Evolutionary conservation across 2,113 vertebrate genomes (phyloP).

Genomic region (Ameiurus melas): DNA sequence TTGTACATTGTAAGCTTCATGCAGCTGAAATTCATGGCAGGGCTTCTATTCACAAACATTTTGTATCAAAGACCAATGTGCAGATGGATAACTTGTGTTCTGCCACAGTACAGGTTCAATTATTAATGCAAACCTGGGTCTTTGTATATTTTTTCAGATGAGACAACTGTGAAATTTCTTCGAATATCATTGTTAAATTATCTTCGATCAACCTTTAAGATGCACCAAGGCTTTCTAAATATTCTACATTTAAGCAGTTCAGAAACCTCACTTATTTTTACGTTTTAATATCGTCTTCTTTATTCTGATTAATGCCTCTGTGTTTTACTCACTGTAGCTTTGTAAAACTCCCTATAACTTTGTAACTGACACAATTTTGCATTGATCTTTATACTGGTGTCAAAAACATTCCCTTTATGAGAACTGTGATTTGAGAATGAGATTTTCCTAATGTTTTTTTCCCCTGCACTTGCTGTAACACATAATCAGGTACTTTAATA

Average conservation of each 20-base stretch:
- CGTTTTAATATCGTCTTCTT: background rate
- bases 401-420: constrained; percentile 18
- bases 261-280: background rate
- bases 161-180: background rate
- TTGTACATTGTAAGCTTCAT: too few relatives aligned
- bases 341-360: background rate
- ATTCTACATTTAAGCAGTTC: background rate
- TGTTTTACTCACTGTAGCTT: background rate
- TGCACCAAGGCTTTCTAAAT: background rate
- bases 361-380: background rate
- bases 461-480: constrained; percentile 2
- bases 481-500: constrained; percentile 30
- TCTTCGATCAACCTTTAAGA: background rate
- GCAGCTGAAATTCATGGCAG: background rate
- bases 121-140: background rate
- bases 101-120: background rate
- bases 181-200: background rate
- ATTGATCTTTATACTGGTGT: constrained; percentile 10
- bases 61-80: background rate
- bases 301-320: background rate
- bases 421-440: constrained; percentile 9
- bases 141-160: background rate
- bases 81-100: background rate
- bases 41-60: background rate
- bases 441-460: background rate